Evolutionary conservation across 1,140 invertebrate genomes (phyloP), one percentile per base, ranked within the genome.

Genomic region (Chironomus striatipennis): DNA sequence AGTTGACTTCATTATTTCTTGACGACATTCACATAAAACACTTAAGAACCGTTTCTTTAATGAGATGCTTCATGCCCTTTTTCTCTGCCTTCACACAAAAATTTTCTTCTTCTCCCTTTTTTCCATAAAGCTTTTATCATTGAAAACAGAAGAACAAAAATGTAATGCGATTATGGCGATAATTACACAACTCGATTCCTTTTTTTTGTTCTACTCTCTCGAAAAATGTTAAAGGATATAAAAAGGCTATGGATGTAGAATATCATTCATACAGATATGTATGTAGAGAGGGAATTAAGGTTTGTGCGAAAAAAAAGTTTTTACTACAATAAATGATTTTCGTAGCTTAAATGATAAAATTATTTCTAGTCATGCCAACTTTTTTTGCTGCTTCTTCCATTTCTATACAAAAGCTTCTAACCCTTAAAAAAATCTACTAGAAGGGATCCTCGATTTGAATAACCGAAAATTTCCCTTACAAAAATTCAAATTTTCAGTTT

Each of bases 141-240:
- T n/a, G 47, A 57, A 57, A 57, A n/a, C 47, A 57, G n/a, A 15
- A 34, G 24, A 34, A 34, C 24, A n/a, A 57, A 57, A 57, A 57
- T 15, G n/a, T 57, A 57, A 57, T 57, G 47, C 47, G 47, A 57
- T 57, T 57, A 57, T 57, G 47, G 47, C n/a, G 47, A 57, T 57
- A 57, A 57, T 57, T 57, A 57, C n/a, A 57, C 47, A 57, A 57
- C 47, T 57, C 12, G 47, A 57, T 5, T 57, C 15, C n/a, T 57
- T 57, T 57, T 57, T 15, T 34, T 47, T 47, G 15, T 47, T 10
- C 47, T 57, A n/a, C 47, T 57, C 15, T 12, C 12, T 57, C 47
- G 9, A 4, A 10, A 47, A 15, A 47, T 47, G 15, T 15, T 10
- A 47, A 47, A 47, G 43, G 43, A 47, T 10, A 47, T 34, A 34